A percentile compares a stretch with the other conserved stretches of the same genome.
Evolutionary conservation across 2,888 invertebrate species (phyloP).

Genomic region (Dolichopus griseipennis): DNA sequence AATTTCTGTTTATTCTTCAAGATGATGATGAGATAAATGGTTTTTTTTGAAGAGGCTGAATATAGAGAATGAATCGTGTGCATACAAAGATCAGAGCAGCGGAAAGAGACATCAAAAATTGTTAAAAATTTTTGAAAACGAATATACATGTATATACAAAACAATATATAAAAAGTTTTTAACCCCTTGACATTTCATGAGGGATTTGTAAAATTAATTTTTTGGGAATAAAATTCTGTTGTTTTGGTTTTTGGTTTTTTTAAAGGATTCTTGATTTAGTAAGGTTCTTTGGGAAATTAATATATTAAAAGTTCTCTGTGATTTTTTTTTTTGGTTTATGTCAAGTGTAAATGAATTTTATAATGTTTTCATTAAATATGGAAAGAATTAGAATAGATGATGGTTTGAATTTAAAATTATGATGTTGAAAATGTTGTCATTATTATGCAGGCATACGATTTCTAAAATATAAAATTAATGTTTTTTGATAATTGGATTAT

Average conservation of each 20-base stretch:
- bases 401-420: background rate
- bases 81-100: background rate
- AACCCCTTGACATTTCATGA: slow-evolving; percentile 6
- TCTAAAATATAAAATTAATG: too few relatives aligned
- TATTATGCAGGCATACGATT: background rate
- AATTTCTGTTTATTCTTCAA: too few relatives aligned
- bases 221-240: background rate
- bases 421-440: background rate
- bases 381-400: background rate
- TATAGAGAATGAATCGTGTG: too few relatives aligned
- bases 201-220: background rate
- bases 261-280: background rate
- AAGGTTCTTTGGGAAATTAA: background rate
- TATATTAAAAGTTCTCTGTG: too few relatives aligned
- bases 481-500: too few relatives aligned
- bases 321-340: background rate
- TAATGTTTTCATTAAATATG: background rate
- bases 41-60: too few relatives aligned
- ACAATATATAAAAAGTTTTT: background rate
- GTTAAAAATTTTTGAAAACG: background rate
- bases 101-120: background rate
- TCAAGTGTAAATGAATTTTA: background rate
- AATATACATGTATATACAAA: background rate
- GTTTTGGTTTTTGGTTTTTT: background rate
- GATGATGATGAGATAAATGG: too few relatives aligned